Evolutionary conservation across 2,113 vertebrate genomes (phyloP).

Genomic region (Centropristis striata): DNA sequence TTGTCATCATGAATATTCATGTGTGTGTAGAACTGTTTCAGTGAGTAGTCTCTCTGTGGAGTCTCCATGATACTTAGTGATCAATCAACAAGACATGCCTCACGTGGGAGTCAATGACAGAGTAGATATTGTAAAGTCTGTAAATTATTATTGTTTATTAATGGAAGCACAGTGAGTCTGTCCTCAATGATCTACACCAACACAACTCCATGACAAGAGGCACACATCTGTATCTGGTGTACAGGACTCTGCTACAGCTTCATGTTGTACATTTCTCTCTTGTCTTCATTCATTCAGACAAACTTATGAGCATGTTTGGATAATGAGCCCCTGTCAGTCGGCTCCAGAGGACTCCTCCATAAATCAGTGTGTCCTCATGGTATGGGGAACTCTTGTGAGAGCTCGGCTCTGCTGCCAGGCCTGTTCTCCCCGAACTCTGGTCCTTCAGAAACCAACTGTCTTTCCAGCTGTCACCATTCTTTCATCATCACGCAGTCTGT

Average conservation of each 20-base stretch:
- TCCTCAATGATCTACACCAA: no score
- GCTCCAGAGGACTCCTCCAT: constrained; percentile 32
- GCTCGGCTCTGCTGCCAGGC: constrained; percentile 23
- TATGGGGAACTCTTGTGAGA: constrained; percentile 8
- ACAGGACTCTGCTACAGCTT: neutral
- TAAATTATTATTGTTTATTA: neutral
- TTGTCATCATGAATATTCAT: no score
- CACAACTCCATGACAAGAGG: no score
- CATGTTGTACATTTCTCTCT: neutral
- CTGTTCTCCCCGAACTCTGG: constrained; percentile 17
- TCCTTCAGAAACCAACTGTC: constrained; percentile 44
- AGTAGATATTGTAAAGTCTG: neutral
- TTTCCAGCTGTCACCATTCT: constrained; percentile 52
- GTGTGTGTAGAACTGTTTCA: no score
- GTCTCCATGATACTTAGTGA: no score
- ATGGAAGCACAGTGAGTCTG: accelerated
- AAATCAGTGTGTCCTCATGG: constrained; percentile 24
- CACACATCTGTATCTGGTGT: neutral
- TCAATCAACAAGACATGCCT: no score
- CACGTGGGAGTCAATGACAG: no score
- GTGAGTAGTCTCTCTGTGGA: no score
- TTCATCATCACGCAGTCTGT: constrained; percentile 7
- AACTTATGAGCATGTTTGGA: constrained; percentile 32
- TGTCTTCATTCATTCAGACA: constrained; percentile 7
- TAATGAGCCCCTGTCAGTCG: constrained; percentile 31